phyloP scores from a whole-genome alignment of 1,140 invertebrate species.

The Chionoecetes opilio region DNA sequence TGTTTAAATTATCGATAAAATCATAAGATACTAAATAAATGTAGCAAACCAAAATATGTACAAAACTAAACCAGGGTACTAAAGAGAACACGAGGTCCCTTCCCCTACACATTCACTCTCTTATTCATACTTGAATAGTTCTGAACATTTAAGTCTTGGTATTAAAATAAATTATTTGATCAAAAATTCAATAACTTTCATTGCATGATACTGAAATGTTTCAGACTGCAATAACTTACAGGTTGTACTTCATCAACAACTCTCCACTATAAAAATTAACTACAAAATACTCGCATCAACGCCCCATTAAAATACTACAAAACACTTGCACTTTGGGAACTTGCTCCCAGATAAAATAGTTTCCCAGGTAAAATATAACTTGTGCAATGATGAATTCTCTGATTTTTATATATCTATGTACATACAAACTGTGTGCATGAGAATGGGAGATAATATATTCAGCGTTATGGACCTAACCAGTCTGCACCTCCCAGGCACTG shows the following conservation, averaged over 20 bases:
- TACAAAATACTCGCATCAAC: conserved; percentile 69
- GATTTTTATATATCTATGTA: conserved; percentile 51
- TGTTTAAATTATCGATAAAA: conserved; percentile 73
- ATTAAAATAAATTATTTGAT: conserved; percentile 78
- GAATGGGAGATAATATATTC: conserved; percentile 50
- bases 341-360: conserved; percentile 61
- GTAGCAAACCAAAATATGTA: conserved; percentile 65
- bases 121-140: conserved; percentile 51
- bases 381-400: conserved; percentile 57
- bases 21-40: conserved; percentile 40
- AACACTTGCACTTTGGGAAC: conserved; percentile 60
- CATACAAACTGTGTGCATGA: conserved; percentile 68
- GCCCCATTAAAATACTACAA: conserved; percentile 65
- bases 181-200: conserved; percentile 77
- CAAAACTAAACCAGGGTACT: conserved; percentile 50
- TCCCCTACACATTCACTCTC: conserved; percentile 42
- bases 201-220: conserved; percentile 72
- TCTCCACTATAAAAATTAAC: conserved; percentile 76
- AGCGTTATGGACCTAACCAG: neutral
- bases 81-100: conserved; percentile 56
- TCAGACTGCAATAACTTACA: conserved; percentile 64
- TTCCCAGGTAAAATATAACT: conserved; percentile 68
- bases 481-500: conserved; percentile 28
- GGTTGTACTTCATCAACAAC: conserved; percentile 78
- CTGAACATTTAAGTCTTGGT: conserved; percentile 75